These are phyloP conservation scores for Hirudo medicinalis DNA, from an alignment of 1,140 invertebrate species.

Conservation along the genomic window DNA sequence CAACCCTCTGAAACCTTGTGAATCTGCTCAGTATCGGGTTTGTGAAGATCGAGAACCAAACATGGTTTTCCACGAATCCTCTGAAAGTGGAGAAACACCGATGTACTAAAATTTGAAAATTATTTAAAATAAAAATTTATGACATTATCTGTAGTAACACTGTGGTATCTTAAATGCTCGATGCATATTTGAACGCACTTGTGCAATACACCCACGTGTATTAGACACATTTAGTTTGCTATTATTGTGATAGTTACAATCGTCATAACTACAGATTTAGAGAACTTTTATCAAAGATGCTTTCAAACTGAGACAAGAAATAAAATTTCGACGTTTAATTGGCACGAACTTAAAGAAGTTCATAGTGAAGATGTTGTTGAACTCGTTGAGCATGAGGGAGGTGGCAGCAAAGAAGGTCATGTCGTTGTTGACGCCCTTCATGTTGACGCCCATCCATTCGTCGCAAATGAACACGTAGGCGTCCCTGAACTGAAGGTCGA, in stretches of 20 bases:
- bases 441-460: background rate
- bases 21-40: background rate
- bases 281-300: too few relatives aligned
- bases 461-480: slow-evolving; percentile 1
- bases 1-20: slow-evolving; percentile 6
- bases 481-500: background rate
- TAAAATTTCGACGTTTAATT: background rate
- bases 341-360: background rate
- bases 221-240: too few relatives aligned
- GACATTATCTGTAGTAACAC: too few relatives aligned
- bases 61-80: slow-evolving; percentile 2
- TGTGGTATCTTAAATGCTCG: too few relatives aligned
- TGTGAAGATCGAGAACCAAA: background rate
- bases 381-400: background rate
- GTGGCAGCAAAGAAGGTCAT: background rate
- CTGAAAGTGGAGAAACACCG: background rate
- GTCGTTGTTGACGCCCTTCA: background rate
- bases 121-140: too few relatives aligned
- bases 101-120: background rate
- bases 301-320: too few relatives aligned
- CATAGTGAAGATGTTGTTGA: slow-evolving; percentile 1
- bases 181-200: too few relatives aligned
- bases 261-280: too few relatives aligned
- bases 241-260: too few relatives aligned
- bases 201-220: too few relatives aligned